phyloP scores from a whole-genome alignment of 2,888 invertebrate genomes.

The Hyles lineata region DNA sequence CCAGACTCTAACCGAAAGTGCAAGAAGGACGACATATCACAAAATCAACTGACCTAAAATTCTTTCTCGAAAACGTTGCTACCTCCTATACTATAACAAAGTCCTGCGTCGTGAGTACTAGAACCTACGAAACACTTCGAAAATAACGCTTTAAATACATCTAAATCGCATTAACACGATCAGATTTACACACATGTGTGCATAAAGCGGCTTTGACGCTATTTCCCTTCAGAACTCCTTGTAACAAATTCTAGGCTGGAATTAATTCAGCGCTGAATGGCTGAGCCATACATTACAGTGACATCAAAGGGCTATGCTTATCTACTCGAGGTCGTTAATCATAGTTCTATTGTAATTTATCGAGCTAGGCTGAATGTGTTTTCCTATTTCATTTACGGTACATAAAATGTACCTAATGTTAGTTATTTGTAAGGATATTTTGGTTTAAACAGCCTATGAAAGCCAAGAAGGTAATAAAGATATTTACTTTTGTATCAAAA shows the following conservation, averaged over 20 bases:
- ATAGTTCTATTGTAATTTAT: slow-evolving; percentile 26
- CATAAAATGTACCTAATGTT: slow-evolving; percentile 14
- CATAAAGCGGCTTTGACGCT: slow-evolving; percentile 18
- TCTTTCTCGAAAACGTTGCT: too few species aligned
- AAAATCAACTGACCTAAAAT: too few species aligned
- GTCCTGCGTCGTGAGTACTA: too few species aligned
- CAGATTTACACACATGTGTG: not conserved
- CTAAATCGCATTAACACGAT: too few species aligned
- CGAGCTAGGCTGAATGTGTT: slow-evolving; percentile 23
- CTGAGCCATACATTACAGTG: slow-evolving; percentile 24
- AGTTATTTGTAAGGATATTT: not conserved
- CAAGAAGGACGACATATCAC: too few species aligned
- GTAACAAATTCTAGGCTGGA: slow-evolving; percentile 24
- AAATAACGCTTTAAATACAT: too few species aligned
- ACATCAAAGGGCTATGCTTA: slow-evolving; percentile 27
- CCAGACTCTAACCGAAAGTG: too few species aligned
- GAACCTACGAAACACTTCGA: too few species aligned
- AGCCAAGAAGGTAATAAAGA: too few species aligned
- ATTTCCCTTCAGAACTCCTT: slow-evolving; percentile 21
- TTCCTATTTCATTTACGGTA: slow-evolving; percentile 10
- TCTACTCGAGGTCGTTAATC: slow-evolving; percentile 19
- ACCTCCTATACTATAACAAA: too few species aligned
- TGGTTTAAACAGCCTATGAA: too few species aligned
- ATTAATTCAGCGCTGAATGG: slow-evolving; percentile 25
- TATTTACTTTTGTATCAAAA: too few species aligned